Conservation (phyloP, 2,797 vertebrate genomes). For the Rhabdophis nuchalis region DNA sequence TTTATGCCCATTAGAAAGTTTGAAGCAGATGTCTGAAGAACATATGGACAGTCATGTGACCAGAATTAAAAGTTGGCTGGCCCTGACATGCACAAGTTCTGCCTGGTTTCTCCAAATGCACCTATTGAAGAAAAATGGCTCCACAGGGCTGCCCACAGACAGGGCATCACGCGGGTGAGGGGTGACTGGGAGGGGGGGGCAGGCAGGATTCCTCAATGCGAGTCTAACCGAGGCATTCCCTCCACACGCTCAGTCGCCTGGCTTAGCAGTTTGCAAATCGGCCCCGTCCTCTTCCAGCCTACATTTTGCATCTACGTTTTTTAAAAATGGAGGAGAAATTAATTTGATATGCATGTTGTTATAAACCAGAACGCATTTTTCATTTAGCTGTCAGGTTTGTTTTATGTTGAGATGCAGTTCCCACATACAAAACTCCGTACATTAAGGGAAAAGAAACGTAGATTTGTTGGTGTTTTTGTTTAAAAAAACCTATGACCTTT, state of each 20-base stretch:
- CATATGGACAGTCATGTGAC: neutral
- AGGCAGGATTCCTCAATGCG: neutral
- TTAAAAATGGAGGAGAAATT: neutral
- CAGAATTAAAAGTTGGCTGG: neutral
- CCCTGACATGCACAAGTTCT: neutral
- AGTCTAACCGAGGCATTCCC: neutral
- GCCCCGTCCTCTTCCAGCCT: neutral
- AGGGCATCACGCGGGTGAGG: neutral
- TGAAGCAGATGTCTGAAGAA: neutral
- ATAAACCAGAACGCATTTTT: neutral
- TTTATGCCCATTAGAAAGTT: neutral
- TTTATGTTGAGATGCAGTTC: neutral
- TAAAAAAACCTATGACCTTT: neutral
- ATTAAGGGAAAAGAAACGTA: neutral
- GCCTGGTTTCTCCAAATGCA: neutral
- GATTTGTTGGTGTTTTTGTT: neutral
- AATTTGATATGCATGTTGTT: neutral
- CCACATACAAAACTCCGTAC: neutral
- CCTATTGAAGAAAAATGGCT: no score
- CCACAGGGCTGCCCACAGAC: neutral
- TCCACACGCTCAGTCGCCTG: neutral
- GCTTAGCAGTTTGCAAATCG: neutral
- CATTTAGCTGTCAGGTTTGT: neutral
- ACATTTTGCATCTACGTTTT: neutral
- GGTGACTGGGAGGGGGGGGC: accelerated